Percentiles rank a stretch among this genome's conserved stretches.
These are phyloP conservation scores for Drosophila hydei DNA, from an alignment of 1,140 invertebrate genomes.

Conservation along the genomic window DNA sequence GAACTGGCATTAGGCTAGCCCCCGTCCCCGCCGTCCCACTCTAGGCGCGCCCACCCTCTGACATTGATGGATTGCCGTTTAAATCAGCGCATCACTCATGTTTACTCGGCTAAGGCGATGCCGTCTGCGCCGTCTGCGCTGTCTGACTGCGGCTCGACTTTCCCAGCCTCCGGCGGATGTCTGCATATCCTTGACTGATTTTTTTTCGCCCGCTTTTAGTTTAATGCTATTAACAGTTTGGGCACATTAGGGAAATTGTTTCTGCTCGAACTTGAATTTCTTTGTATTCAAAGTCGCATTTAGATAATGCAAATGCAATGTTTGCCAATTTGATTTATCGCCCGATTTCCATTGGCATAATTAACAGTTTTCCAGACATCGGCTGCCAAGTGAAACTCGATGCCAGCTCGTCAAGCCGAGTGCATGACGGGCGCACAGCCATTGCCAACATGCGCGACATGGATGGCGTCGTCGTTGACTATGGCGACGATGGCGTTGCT, in stretches of 20 bases:
- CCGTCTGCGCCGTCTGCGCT: neutral
- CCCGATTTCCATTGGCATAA: slow-evolving; percentile 51
- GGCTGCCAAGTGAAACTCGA: slow-evolving; percentile 33
- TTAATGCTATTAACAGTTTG: slow-evolving; percentile 80
- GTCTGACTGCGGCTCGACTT: slow-evolving; percentile 53
- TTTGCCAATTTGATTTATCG: slow-evolving; percentile 71
- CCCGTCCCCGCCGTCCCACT: slow-evolving; percentile 8
- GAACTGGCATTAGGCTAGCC: slow-evolving; percentile 41
- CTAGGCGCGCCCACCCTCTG: slow-evolving; percentile 48
- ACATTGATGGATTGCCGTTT: slow-evolving; percentile 83
- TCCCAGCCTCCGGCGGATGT: slow-evolving; percentile 35
- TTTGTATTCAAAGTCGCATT: slow-evolving; percentile 50
- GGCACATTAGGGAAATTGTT: slow-evolving; percentile 77
- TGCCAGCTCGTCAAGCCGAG: slow-evolving; percentile 23
- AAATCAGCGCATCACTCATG: slow-evolving; percentile 83
- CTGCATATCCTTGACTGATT: slow-evolving; percentile 57
- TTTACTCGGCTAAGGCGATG: slow-evolving; percentile 59
- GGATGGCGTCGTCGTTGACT: slow-evolving; percentile 10
- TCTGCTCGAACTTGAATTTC: slow-evolving; percentile 59
- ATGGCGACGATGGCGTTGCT: slow-evolving; percentile 41
- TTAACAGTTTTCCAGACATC: slow-evolving; percentile 43
- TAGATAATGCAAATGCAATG: slow-evolving; percentile 66
- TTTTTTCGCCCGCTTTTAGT: slow-evolving; percentile 20
- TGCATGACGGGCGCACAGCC: slow-evolving; percentile 15
- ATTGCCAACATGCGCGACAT: slow-evolving; percentile 7